These are phyloP conservation scores for Zaprionus tsacasi DNA, from an alignment of 1,140 invertebrate species.

Conservation along the genomic window DNA sequence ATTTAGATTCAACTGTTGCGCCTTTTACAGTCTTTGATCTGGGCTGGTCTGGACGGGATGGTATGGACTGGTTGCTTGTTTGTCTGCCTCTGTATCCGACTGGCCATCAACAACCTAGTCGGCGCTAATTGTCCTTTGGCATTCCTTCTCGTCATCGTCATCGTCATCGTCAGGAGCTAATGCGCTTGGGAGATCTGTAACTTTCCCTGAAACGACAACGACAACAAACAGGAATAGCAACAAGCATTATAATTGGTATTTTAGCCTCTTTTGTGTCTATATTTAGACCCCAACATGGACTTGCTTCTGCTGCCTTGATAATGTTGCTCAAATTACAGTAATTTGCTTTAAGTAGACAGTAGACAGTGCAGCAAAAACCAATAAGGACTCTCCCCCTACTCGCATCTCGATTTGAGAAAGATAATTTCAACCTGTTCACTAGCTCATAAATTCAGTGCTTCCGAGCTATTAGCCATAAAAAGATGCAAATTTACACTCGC, in stretches of 20 bases:
- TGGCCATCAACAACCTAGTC: conserved; percentile 53
- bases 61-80: neutral
- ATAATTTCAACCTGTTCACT: conserved; percentile 1
- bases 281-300: conserved; percentile 66
- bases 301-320: conserved; percentile 71
- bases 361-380: conserved; percentile 33
- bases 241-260: conserved; percentile 73
- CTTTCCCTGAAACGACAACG: conserved; percentile 44
- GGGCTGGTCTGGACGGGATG: neutral
- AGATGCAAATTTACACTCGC: conserved; percentile 18
- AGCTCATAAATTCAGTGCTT: conserved; percentile 17
- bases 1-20: conserved; percentile 70
- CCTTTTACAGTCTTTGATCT: conserved; percentile 80
- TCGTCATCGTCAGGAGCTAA: conserved; percentile 23
- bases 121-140: conserved; percentile 78
- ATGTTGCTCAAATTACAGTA: conserved; percentile 76
- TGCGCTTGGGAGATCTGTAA: conserved; percentile 53
- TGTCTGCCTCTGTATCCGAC: conserved; percentile 17
- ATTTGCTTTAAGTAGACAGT: conserved; percentile 73
- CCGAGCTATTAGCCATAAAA: conserved; percentile 2
- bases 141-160: conserved; percentile 71
- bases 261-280: conserved; percentile 76
- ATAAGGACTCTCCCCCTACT: conserved; percentile 1
- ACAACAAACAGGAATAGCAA: conserved; percentile 48
- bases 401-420: conserved; percentile 2